Evolutionary conservation across 2,888 invertebrate genomes (phyloP).

Genomic region (Habroteleia sp.): DNA sequence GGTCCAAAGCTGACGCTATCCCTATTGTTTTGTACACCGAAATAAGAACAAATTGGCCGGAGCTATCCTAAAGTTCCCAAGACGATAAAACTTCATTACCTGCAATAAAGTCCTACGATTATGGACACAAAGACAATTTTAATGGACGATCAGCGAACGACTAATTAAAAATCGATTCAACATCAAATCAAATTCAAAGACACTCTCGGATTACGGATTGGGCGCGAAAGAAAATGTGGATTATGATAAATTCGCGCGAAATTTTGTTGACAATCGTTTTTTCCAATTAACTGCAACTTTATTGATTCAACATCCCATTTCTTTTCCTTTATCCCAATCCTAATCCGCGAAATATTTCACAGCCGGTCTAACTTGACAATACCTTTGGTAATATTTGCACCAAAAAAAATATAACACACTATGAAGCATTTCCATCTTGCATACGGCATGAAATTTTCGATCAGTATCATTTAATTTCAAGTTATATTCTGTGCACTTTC

Average conservation of each 20-base stretch:
- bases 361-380: slow-evolving; percentile 3
- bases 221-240: slow-evolving; percentile 17
- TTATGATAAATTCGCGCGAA: slow-evolving; percentile 21
- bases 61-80: slow-evolving; percentile 7
- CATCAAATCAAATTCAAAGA: slow-evolving; percentile 16
- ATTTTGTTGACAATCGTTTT: slow-evolving; percentile 41
- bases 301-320: slow-evolving; percentile 35
- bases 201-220: slow-evolving; percentile 1
- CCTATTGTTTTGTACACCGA: slow-evolving; percentile 17
- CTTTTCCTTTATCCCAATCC: slow-evolving; percentile 10
- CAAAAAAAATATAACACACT: background rate
- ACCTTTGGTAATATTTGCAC: background rate
- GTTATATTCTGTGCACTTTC: slow-evolving; percentile 19
- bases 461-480: slow-evolving; percentile 10
- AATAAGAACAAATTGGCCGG: slow-evolving; percentile 40
- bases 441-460: slow-evolving; percentile 18
- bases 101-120: slow-evolving; percentile 2
- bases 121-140: slow-evolving; percentile 9
- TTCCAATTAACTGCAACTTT: slow-evolving; percentile 23
- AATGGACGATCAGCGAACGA: slow-evolving; percentile 9
- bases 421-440: slow-evolving; percentile 17
- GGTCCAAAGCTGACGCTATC: slow-evolving; percentile 19
- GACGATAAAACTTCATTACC: slow-evolving; percentile 34
- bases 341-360: slow-evolving; percentile 33
- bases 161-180: slow-evolving; percentile 44